Evolutionary conservation across 2,113 vertebrate species (phyloP), one percentile per base, ranked within the genome.

Genomic region (Bolborhynchus lineola): DNA sequence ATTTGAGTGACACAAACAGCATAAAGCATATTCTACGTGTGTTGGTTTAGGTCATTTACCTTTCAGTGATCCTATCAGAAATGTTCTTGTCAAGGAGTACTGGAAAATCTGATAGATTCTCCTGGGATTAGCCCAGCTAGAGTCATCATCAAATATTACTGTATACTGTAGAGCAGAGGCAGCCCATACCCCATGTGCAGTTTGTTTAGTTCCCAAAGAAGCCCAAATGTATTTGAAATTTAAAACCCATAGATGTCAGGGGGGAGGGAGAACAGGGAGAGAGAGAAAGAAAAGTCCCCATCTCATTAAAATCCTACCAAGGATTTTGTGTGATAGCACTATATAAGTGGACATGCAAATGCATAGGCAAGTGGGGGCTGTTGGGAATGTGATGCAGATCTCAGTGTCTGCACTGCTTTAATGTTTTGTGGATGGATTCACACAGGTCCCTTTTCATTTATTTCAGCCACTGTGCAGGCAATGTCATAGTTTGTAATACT

Each of bases 391-490:
- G 55, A 8, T 28, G 16, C 46, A 70, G 50, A 8, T 7, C 41
- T 52, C 26, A 1, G 29, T 0, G 0, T 12, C 79, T 76, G 62
- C 50, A 12, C 13, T 18, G 33, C 42, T 42, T 0, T 17, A 8
- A 13, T 21, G n/a, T 37, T 70, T 39, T 29, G 25, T 23, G 15
- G 23, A 16, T 31, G 25, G 44, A 35, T n/a, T 53, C 44, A 35
- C 5, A 23, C 23, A 80, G 17, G 14, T 64, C 9, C 24, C 28
- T 69, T 42, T 33, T 41, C 5, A 10, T 26, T 62, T 82, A n/a
- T 69, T 72, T 72, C 44, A 69, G 8, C 33, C 23, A 9, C 39
- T 62, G 5, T 62, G 33, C 33, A 52, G 71, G 33, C 37, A 65
- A 11, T 28, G 39, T 20, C 2, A 28, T 25, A 39, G 29, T 53